phyloP scores from a whole-genome alignment of 2,113 vertebrate genomes.

The Diadophis punctatus region DNA sequence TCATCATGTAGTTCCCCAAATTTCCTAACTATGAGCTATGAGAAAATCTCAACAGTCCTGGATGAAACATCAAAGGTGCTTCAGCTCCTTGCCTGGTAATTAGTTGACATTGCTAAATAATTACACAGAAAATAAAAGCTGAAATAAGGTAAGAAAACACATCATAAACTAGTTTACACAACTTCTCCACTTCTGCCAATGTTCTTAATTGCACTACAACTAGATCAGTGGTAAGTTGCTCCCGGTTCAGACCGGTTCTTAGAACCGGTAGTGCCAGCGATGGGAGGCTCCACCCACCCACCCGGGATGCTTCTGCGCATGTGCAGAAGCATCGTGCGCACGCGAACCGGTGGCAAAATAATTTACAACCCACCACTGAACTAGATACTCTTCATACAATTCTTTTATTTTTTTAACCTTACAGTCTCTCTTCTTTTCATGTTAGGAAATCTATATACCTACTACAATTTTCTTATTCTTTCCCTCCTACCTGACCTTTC shows the following conservation, averaged over 20 bases:
- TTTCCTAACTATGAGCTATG: neutral
- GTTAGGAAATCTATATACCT: neutral
- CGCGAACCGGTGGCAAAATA: no score
- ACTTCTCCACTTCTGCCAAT: neutral
- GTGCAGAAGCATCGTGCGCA: no score
- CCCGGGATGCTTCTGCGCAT: no score
- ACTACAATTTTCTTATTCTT: neutral
- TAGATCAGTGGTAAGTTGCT: neutral
- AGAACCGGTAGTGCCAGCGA: no score
- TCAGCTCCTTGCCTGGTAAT: no score
- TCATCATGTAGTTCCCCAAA: no score
- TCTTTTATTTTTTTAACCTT: neutral
- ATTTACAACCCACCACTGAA: no score
- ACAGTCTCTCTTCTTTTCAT: neutral
- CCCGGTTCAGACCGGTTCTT: no score
- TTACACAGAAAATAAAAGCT: neutral
- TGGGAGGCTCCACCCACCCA: no score
- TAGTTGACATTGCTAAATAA: no score
- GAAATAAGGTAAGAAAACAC: neutral
- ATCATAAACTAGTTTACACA: neutral
- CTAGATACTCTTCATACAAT: neutral
- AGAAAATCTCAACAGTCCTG: neutral
- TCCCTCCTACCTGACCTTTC: neutral
- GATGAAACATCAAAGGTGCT: no score
- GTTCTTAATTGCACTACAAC: neutral